Base-by-base conservation (phyloP, 2,888 invertebrate species). In the Cerastis leucographa region DNA sequence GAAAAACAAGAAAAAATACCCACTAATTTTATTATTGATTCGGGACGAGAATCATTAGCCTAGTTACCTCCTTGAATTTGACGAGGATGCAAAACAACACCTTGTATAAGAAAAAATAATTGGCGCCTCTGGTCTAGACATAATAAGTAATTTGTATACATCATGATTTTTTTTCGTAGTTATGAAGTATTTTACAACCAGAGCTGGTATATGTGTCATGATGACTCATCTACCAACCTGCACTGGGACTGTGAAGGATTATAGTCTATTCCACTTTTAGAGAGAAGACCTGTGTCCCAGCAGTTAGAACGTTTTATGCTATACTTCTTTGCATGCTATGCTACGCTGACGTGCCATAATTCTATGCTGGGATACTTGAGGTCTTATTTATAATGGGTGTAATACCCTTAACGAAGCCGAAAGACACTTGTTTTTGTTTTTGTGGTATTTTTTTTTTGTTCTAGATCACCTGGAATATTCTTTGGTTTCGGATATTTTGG, bases 81-180 rank as follows among this genome's bases (percentile, higher is more conserved):
- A n/a, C n/a, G n/a, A n/a, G n/a, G n/a, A n/a, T n/a, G n/a, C n/a
- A n/a, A n/a, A n/a, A n/a, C n/a, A n/a, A n/a, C n/a, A n/a, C n/a
- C n/a, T n/a, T n/a, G n/a, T n/a, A n/a, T 12, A 14, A 42, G 1
- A 1, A 42, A 64, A n/a, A 64, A 64, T n/a, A 64, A n/a, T 8
- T n/a, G 64, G 64, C 64, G 42, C 64, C 64, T n/a, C n/a, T 42
- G n/a, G 64, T 64, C 64, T 64, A 42, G 25, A 42, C 64, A 44
- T 42, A 42, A 42, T 42, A 25, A 64, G 42, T 6, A 14, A 64
- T 42, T 64, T 5, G 42, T 42, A 42, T 42, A 42, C 64, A 64
- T 64, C 14, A n/a, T n/a, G 14, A 14, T 40, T 4, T 25, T 42
- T 42, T 64, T 42, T 61, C 61, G 29, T 61, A 5, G 35, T 5